Base-by-base conservation (phyloP, 2,797 vertebrate species). In the Lutra lutra region DNA sequence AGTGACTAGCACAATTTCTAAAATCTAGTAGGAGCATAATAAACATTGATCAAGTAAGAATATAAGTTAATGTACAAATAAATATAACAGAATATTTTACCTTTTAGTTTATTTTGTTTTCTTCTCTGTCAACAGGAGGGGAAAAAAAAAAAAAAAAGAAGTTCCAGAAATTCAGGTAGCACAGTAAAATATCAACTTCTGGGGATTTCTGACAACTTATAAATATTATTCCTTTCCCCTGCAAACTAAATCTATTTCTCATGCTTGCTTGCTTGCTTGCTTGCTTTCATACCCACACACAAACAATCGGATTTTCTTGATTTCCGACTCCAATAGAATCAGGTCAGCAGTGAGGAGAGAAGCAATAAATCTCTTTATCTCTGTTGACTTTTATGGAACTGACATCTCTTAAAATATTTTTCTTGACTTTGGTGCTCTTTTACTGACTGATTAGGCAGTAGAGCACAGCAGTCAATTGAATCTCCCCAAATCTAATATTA, bases 361-460 rank as follows among this genome's bases (percentile, higher is more conserved):
- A 97, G 97, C 87, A 98, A 98, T 98, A 98, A 56, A 97, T 98
- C 95, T 98, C 96, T 98, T 98, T 98, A 97, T 98, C 90, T 97
- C 96, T 98, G 96, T 96, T 98, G 97, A 92, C 92, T 98, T 98
- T 98, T 98, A 98, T 97, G 90, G 96, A 98, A 98, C 93, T 62
- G 97, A 97, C 94, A 97, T 54, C 72, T 98, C 98, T 98, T 98
- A 98, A 98, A 98, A 96, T 96, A 90, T 88, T 96, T 97, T 98
- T 98, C 94, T 98, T 98, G 91, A 96, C 97, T 98, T 98, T 97
- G 85, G 58, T 98, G 90, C 29, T 96, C 98, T 96, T 87, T 98
- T 97, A 92, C 96, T 95, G 94, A 97, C 96, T 98, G 98, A 98
- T 98, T 98, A 98, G 97, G 85, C 87, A 98, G 92, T 64, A 88